A percentile compares a stretch with the other conserved stretches of the same genome.
These are phyloP conservation scores for Tachysurus fulvidraco DNA, from an alignment of 2,113 vertebrate genomes.

Conservation along the genomic window DNA sequence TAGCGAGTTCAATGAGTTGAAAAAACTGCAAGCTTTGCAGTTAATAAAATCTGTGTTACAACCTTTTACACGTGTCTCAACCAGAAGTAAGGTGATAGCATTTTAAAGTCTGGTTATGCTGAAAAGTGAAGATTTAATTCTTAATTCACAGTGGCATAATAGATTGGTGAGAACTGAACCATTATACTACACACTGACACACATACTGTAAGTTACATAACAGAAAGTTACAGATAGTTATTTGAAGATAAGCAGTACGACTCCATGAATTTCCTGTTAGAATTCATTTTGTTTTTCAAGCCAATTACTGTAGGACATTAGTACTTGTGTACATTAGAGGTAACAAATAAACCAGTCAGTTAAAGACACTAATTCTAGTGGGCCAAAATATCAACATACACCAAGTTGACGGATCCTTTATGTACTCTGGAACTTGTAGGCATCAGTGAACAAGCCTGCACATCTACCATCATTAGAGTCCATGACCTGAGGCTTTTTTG, in stretches of 20 bases:
- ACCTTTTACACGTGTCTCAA: not conserved
- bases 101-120: not conserved
- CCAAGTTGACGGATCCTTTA: not conserved
- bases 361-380: not conserved
- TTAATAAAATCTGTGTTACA: slow-evolving; percentile 7
- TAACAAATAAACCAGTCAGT: not conserved
- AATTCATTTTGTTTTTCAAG: not conserved
- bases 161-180: not conserved
- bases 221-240: not conserved
- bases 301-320: not conserved
- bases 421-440: not conserved
- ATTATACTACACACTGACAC: not conserved
- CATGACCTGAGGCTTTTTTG: not conserved
- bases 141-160: not conserved
- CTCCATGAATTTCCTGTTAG: not conserved
- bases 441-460: not conserved
- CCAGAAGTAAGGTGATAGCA: too few species aligned
- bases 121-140: not conserved
- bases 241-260: not conserved
- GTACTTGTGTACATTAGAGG: not conserved
- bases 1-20: not conserved
- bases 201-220: not conserved
- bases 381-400: not conserved
- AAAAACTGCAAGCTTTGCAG: slow-evolving; percentile 14
- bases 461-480: not conserved